A percentile compares a stretch with the other conserved stretches of the same genome.
phyloP scores from a whole-genome alignment of 2,888 invertebrate genomes.

The Lottia gigantea region DNA sequence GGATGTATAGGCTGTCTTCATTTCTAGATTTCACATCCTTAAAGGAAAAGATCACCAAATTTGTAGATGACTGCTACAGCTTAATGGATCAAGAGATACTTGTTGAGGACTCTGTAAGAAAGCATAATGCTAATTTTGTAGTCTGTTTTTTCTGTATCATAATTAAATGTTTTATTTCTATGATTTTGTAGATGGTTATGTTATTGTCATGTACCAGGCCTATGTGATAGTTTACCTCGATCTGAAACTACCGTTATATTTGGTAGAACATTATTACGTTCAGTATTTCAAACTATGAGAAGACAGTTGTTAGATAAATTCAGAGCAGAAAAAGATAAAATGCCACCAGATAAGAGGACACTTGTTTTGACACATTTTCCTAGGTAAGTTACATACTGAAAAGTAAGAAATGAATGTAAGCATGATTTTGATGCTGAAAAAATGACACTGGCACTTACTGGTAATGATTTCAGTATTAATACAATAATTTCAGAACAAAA shows the following conservation, averaged over 20 bases:
- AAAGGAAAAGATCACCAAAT: no score
- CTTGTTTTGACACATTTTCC: constrained; percentile 90
- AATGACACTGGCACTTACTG: no score
- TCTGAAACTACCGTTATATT: constrained; percentile 92
- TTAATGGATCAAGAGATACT: no score
- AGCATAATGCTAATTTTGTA: no score
- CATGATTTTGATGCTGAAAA: background rate
- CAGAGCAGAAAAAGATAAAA: constrained; percentile 86
- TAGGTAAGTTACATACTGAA: constrained; percentile 67
- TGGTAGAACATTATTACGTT: constrained; percentile 85
- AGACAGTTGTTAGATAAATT: constrained; percentile 92
- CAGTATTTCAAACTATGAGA: constrained; percentile 85
- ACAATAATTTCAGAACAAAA: no score
- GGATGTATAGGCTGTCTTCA: no score
- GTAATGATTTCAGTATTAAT: no score
- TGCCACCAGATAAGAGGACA: constrained; percentile 86
- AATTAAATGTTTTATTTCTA: background rate
- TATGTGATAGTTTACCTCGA: constrained; percentile 91
- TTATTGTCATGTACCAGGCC: constrained; percentile 94
- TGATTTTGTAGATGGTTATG: constrained; percentile 79
- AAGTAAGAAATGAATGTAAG: background rate
- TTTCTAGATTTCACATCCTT: no score
- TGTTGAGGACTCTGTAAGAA: no score
- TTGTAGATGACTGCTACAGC: no score
- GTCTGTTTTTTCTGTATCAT: background rate